These are phyloP conservation scores for Augochlora pura DNA, from an alignment of 1,140 invertebrate species.

Conservation along the genomic window DNA sequence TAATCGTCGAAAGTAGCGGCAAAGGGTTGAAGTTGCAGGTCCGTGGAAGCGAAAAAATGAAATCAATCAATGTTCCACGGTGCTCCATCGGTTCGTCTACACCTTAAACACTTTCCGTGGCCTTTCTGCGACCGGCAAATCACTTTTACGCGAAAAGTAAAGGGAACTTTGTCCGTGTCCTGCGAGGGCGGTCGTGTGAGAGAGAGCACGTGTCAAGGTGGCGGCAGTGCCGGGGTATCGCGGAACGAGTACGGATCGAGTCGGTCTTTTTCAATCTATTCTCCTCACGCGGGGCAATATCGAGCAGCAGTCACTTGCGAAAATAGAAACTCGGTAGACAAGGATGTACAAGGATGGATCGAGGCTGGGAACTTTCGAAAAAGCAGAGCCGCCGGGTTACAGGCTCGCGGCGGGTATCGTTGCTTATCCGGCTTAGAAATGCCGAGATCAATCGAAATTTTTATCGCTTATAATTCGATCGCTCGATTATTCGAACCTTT, in stretches of 20 bases:
- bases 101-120: not conserved
- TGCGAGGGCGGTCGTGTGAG: not conserved
- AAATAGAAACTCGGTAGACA: slow-evolving; percentile 22
- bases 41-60: too few species aligned
- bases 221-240: not conserved
- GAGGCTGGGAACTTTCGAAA: not conserved
- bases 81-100: not conserved
- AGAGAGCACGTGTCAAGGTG: slow-evolving; percentile 2
- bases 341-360: not conserved
- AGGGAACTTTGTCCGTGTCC: slow-evolving; percentile 11
- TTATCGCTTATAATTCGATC: too few species aligned
- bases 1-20: too few species aligned
- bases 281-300: slow-evolving; percentile 25
- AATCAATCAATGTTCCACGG: too few species aligned
- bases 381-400: not conserved
- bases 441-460: slow-evolving; percentile 5
- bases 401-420: not conserved
- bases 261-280: slow-evolving; percentile 18
- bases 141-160: slow-evolving; percentile 8
- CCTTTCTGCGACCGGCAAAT: not conserved
- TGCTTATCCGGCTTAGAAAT: not conserved
- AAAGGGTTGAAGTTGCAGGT: too few species aligned
- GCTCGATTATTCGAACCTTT: not conserved
- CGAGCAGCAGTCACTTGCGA: slow-evolving; percentile 15
- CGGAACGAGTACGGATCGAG: slow-evolving; percentile 7